Conservation (phyloP, 2,888 invertebrate genomes). For the Andrena dorsata region DNA sequence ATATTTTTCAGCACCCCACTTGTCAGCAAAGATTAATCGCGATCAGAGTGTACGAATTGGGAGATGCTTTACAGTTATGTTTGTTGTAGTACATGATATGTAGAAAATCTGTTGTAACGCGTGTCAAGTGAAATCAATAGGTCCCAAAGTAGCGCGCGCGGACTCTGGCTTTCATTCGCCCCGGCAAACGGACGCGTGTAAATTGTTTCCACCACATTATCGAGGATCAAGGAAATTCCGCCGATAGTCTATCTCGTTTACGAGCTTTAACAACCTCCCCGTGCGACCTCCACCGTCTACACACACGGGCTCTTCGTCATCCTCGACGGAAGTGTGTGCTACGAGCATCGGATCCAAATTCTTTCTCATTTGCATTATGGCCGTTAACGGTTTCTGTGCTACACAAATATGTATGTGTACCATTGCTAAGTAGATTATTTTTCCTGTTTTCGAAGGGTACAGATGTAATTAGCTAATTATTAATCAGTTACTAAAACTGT, state of each 20-base stretch:
- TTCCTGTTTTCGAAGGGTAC: neutral
- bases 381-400: conserved; percentile 28
- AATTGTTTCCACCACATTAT: conserved; percentile 74
- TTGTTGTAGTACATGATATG: neutral
- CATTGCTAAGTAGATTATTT: neutral
- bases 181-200: conserved; percentile 66
- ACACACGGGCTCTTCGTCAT: conserved; percentile 49
- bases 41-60: too few relatives aligned
- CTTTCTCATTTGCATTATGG: conserved; percentile 18
- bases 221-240: conserved; percentile 75
- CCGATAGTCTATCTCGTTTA: conserved; percentile 74
- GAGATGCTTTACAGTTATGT: neutral
- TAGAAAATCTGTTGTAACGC: neutral
- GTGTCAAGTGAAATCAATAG: conserved; percentile 22
- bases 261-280: conserved; percentile 70
- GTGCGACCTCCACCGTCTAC: conserved; percentile 56
- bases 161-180: conserved; percentile 50
- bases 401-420: neutral
- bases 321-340: conserved; percentile 39
- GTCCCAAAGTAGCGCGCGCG: conserved; percentile 23
- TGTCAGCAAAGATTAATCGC: too few relatives aligned
- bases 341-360: conserved; percentile 20
- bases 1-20: too few relatives aligned
- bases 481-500: neutral
- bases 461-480: neutral